Evolutionary conservation across 1,140 invertebrate genomes (phyloP).

Genomic region (Eriocheir sinensis): DNA sequence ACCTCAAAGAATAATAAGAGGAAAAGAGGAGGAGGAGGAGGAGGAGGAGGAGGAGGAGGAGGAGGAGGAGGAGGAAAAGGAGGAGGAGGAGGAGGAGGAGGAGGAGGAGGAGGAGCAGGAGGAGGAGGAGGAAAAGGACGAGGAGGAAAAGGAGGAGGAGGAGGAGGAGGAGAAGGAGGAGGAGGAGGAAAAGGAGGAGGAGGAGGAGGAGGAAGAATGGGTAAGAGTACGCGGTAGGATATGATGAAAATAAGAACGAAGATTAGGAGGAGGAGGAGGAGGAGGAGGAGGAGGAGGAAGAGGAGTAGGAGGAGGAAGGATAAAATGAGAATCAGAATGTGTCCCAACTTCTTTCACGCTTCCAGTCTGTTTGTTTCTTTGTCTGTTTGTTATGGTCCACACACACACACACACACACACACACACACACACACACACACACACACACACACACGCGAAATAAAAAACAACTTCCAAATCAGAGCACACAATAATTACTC

Average conservation of each 20-base stretch:
- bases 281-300: not conserved
- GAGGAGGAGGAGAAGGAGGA: not conserved
- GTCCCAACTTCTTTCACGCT: no score
- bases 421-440: no score
- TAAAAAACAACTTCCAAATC: no score
- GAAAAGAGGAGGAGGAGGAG: no score
- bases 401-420: no score
- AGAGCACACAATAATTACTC: not conserved
- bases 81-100: slow-evolving; percentile 18
- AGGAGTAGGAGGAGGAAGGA: not conserved
- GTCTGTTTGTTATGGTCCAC: not conserved
- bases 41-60: not conserved
- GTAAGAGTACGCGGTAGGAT: not conserved
- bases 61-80: slow-evolving; percentile 13
- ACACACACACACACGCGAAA: no score
- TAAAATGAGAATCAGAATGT: not conserved
- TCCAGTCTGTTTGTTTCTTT: not conserved
- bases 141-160: no score
- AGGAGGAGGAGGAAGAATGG: not conserved
- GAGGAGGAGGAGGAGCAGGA: slow-evolving; percentile 30
- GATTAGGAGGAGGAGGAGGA: not conserved
- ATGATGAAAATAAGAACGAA: not conserved
- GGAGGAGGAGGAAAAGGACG: not conserved
- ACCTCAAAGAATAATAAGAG: no score
- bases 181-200: not conserved